Percentiles rank a stretch among this genome's conserved stretches.
phyloP scores from a whole-genome alignment of 2,797 vertebrate genomes.

The Enteromius anoplus region DNA sequence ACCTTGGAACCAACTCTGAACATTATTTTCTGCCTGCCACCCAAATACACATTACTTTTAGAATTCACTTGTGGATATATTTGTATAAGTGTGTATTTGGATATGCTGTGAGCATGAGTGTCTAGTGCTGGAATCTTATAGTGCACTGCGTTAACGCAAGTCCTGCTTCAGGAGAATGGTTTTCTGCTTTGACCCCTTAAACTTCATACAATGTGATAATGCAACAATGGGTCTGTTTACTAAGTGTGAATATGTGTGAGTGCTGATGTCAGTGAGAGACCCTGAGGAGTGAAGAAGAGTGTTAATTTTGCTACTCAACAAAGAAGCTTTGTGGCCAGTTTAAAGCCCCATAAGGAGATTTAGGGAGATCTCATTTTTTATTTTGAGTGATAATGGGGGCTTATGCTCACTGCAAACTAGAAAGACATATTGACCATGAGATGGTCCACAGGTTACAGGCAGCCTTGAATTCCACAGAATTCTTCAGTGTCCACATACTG shows the following conservation, averaged over 20 bases:
- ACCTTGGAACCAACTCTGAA: constrained; percentile 84
- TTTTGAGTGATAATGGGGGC: constrained; percentile 38
- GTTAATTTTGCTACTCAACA: constrained; percentile 68
- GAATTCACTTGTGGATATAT: constrained; percentile 45
- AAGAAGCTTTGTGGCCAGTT: constrained; percentile 68
- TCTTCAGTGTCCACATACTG: constrained; percentile 24
- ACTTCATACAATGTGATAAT: constrained; percentile 72
- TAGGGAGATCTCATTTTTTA: constrained; percentile 32
- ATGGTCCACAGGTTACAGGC: constrained; percentile 42
- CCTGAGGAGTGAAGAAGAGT: constrained; percentile 43
- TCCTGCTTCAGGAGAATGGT: constrained; percentile 7
- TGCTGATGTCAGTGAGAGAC: constrained; percentile 63
- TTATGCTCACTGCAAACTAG: constrained; percentile 11
- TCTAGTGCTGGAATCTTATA: constrained; percentile 11
- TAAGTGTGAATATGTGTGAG: constrained; percentile 63
- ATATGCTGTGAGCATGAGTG: constrained; percentile 8
- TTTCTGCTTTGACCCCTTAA: constrained; percentile 28
- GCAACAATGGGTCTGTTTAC: constrained; percentile 73
- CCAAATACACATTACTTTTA: constrained; percentile 57
- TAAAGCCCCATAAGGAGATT: constrained; percentile 49
- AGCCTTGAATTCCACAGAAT: constrained; percentile 31
- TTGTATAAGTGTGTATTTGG: constrained; percentile 26
- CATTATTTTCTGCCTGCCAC: constrained; percentile 73
- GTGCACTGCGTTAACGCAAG: not conserved
- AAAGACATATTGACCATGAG: constrained; percentile 23